Evolutionary conservation across 2,113 vertebrate genomes (phyloP), one percentile per base, ranked within the genome.

Genomic region (Recurvirostra avosetta): DNA sequence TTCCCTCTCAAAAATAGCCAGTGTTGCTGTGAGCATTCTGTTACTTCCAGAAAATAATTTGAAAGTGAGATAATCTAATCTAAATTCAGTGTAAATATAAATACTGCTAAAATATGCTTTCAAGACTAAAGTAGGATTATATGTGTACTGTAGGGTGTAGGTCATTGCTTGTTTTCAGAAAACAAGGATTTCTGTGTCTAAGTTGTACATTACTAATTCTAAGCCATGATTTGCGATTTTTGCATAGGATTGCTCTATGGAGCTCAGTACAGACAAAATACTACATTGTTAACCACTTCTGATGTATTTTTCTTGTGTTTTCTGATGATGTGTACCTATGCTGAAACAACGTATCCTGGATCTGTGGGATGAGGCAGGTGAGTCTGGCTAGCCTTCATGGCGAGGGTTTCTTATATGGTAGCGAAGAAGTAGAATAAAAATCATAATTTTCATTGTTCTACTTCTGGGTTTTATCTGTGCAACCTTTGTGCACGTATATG

Each of bases 81-180:
- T 91, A 94, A 96, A 86, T 96, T 91, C 96, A 88, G 92, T 4
- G 87, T 95, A 92, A 96, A 83, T 92, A 53, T 26, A 90, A 93
- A 77, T 95, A 90, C 79, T 92, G 86, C 91, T 94, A 78, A 96
- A 86, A 87, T 96, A 95, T 93, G 88, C 82, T 93, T 91, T 93
- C 61, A 58, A 36, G 88, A 56, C 91, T 82, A 80, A 45, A 3
- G 40, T 83, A 91, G 53, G 49, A 74, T 95, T 95, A 36, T 53
- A 13, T 78, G 47, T 85, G 27, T 90, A 47, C 67, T 32, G 63
- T 41, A 63, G 77, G 67, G 32, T 84, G 23, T 36, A 88, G 96
- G 92, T 96, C 91, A 72, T 21, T 72, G 62, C 63, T 76, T 97
- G 94, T 95, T 97, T 96, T 97, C 91, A 84, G 80, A 94, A 70